phyloP scores from a whole-genome alignment of 2,113 vertebrate species.

The Collichthys lucidus region DNA sequence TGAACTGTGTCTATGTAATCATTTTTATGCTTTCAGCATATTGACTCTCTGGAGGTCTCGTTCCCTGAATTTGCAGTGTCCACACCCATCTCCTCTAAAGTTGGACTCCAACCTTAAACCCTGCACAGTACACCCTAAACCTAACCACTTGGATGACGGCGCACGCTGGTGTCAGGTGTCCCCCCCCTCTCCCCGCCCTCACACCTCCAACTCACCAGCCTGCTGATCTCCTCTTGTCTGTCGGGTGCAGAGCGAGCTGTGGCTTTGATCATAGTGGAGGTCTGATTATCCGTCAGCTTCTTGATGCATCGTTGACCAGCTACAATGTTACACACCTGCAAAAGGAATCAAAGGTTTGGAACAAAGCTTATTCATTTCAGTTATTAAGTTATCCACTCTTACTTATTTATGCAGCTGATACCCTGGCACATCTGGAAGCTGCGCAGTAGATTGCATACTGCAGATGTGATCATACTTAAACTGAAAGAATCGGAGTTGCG shows the following conservation, averaged over 20 bases:
- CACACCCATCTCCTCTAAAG: background rate
- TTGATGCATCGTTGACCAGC: slow-evolving; percentile 98
- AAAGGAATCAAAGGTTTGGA: slow-evolving; percentile 21
- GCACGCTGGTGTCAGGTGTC: background rate
- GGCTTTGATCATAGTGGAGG: slow-evolving; percentile 99
- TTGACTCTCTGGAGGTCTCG: background rate
- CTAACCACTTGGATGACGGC: background rate
- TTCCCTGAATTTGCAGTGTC: background rate
- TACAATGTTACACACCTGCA: slow-evolving; percentile 97
- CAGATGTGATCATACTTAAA: background rate
- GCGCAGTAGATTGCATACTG: background rate
- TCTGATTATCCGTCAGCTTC: slow-evolving; percentile 99
- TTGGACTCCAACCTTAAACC: background rate
- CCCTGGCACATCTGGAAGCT: background rate
- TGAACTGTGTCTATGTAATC: background rate
- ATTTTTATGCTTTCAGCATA: background rate
- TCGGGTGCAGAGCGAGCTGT: slow-evolving; percentile 97
- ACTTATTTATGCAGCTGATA: background rate
- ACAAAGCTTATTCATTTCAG: background rate
- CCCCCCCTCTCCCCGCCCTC: too few species aligned
- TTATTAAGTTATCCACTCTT: background rate
- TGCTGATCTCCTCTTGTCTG: slow-evolving; percentile 97
- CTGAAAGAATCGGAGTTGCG: background rate
- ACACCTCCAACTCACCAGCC: slow-evolving; percentile 88
- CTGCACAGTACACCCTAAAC: background rate